These are phyloP conservation scores for Brachyhypopomus gauderio DNA, from an alignment of 2,113 vertebrate genomes.

Conservation along the genomic window DNA sequence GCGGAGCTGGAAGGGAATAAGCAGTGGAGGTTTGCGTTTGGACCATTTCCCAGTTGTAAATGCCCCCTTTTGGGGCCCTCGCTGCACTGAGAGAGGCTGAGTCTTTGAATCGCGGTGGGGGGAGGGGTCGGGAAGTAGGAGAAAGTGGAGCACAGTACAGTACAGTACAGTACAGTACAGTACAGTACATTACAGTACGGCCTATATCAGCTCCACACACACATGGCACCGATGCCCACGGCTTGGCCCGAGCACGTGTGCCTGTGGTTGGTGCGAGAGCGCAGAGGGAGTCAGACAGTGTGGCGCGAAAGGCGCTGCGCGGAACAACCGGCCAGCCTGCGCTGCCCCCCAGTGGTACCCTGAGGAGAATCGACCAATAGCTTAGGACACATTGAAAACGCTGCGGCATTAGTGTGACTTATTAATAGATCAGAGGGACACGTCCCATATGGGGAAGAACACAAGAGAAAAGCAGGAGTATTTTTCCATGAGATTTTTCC, in stretches of 20 bases:
- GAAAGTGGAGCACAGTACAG: slow-evolving; percentile 59
- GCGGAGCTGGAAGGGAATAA: slow-evolving; percentile 68
- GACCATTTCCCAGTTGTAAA: slow-evolving; percentile 72
- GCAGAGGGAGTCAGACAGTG: background rate
- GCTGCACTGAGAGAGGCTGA: slow-evolving; percentile 64
- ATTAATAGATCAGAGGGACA: background rate
- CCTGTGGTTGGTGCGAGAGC: background rate
- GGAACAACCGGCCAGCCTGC: too few species aligned
- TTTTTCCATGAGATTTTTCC: background rate
- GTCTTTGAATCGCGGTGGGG: slow-evolving; percentile 55
- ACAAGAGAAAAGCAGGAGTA: background rate
- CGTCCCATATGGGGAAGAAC: background rate
- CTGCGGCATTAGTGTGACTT: background rate
- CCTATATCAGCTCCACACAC: slow-evolving; percentile 72
- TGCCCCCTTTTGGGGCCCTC: slow-evolving; percentile 75
- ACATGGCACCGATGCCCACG: slow-evolving; percentile 63
- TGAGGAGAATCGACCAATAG: background rate
- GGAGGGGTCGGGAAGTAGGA: slow-evolving; percentile 58
- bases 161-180: slow-evolving; percentile 73
- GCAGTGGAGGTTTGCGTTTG: slow-evolving; percentile 74
- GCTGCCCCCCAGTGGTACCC: too few species aligned
- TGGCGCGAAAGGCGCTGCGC: too few species aligned
- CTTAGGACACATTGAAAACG: background rate
- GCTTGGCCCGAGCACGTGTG: slow-evolving; percentile 58
- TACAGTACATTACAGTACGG: slow-evolving; percentile 68